phyloP scores from a whole-genome alignment of 30 jellyfish, hydroid and myxozoan genomes.

The Pelagia noctiluca region DNA sequence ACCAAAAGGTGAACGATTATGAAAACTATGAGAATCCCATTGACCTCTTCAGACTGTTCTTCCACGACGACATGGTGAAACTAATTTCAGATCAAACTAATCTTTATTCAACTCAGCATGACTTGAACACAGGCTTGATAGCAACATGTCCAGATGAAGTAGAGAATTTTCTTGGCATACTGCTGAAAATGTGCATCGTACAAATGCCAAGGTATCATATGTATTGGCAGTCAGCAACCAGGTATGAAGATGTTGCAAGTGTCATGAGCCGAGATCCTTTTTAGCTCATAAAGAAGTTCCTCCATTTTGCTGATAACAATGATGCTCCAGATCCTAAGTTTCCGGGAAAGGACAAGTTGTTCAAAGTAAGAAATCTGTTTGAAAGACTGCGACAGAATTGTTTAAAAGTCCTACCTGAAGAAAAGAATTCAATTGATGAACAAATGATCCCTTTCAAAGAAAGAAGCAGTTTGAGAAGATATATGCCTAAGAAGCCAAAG shows the following conservation, averaged over 20 bases:
- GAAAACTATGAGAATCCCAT: too few relatives aligned
- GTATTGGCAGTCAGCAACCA: not conserved
- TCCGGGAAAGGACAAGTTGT: conserved; percentile 21
- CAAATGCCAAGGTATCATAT: not conserved
- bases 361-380: conserved; percentile 45
- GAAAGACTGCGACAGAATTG: conserved; percentile 54
- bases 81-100: not conserved
- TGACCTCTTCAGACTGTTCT: too few relatives aligned
- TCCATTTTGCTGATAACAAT: not conserved
- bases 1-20: too few relatives aligned
- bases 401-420: conserved; percentile 40
- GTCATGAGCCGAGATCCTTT: not conserved
- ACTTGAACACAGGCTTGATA: too few relatives aligned
- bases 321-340: not conserved
- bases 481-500: conserved; percentile 65
- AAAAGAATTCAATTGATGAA: conserved; percentile 56
- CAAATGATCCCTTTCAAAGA: conserved; percentile 72
- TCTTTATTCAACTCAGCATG: too few relatives aligned
- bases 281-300: not conserved
- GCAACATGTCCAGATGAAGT: too few relatives aligned
- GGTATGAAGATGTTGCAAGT: not conserved
- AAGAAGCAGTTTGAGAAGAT: conserved; percentile 41
- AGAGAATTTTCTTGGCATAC: too few relatives aligned
- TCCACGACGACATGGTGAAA: not conserved
- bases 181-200: not conserved